Evolutionary conservation across 2,113 vertebrate genomes (phyloP).

Genomic region (Abramis brama): DNA sequence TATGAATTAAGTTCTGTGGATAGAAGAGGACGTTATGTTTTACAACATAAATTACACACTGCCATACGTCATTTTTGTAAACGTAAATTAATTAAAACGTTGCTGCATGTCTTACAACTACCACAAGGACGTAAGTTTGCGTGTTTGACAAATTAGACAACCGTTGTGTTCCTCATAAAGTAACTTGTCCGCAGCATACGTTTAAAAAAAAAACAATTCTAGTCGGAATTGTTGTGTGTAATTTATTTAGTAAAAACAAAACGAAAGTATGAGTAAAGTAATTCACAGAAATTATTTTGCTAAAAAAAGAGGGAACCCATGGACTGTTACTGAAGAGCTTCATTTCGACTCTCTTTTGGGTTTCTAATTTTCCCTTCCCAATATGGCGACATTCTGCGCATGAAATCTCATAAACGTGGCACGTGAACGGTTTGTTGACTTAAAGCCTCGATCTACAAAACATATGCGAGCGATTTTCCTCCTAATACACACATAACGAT

Average conservation of each 20-base stretch:
- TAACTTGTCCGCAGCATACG: background rate
- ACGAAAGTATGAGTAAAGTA: too few species aligned
- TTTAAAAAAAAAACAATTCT: too few species aligned
- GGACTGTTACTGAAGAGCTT: too few species aligned
- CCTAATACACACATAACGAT: background rate
- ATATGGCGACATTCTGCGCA: constrained; percentile 4
- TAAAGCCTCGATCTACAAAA: background rate
- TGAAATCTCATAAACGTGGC: background rate
- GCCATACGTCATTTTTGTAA: background rate
- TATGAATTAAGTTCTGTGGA: background rate
- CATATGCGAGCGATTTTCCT: background rate
- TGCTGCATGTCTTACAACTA: background rate
- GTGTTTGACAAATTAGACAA: background rate
- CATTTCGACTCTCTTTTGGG: background rate
- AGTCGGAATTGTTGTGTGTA: too few species aligned
- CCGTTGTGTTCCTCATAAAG: background rate
- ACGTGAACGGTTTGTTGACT: background rate
- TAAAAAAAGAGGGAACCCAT: too few species aligned
- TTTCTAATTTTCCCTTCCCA: constrained; percentile 1
- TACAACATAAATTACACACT: background rate
- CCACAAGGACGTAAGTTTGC: background rate
- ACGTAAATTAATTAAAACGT: background rate
- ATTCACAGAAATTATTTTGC: too few species aligned
- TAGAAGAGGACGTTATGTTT: background rate
- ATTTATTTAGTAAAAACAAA: too few species aligned